Evolutionary conservation across 1,140 invertebrate species (phyloP), one percentile per base, ranked within the genome.

Genomic region (Zaprionus gabonicus): DNA sequence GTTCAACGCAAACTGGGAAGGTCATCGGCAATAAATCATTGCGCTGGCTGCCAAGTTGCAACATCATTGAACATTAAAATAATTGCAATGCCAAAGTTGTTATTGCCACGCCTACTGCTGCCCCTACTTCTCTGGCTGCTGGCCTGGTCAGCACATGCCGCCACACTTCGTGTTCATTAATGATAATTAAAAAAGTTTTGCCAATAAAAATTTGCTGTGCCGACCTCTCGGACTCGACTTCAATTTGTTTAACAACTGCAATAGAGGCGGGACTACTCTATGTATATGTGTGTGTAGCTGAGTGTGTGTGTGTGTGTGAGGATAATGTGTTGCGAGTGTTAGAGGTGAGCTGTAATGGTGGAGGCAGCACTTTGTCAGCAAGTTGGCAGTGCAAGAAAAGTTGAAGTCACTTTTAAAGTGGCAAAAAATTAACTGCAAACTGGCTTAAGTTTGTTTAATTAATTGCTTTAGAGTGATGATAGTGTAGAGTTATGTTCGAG

Each of bases 1-100:
- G 49, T 20, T 44, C 20, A 49, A 20, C 34, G 12, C 46, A 60
- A 41, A n/a, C 10, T 15, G 23, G 36, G 31, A 34, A 59, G 73
- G 53, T 62, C 53, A 46, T 55, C 41, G 73, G 78, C 66, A 71
- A 86, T 87, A 86, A 86, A 86, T 86, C 83, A 86, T 87, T 82
- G 80, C 80, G 70, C 71, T 86, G 83, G 51, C 83, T 82, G 80
- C 66, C 59, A 71, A 80, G 72, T 62, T 80, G 83, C 82, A 87
- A 86, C 82, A 85, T 86, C 83, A 86, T 87, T 82, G 83, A 86
- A 86, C 83, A 86, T 86, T 86, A 86, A 86, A 86, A 86, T 86
- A 86, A 86, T 86, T 86, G 83, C 83, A 83, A 76, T 79, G 78
- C 83, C 67, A 79, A 86, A 87, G 71, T 86, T 82, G 71, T 53